These are phyloP conservation scores for Pogonognathellus flavescens DNA, from an alignment of 1,140 invertebrate species.

Conservation along the genomic window DNA sequence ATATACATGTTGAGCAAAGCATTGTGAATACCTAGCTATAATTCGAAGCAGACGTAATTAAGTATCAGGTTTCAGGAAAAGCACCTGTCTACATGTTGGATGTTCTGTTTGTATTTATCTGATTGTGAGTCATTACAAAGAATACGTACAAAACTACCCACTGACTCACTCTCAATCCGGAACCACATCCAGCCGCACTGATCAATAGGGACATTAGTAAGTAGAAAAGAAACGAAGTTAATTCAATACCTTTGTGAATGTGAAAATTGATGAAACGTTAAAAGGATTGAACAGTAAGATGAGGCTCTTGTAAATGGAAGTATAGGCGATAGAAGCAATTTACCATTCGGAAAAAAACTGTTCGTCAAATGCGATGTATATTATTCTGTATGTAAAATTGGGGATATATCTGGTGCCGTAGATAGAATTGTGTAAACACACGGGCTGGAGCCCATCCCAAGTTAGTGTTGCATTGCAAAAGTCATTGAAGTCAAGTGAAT, in stretches of 20 bases:
- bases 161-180: slow-evolving; percentile 10
- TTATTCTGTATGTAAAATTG: not conserved
- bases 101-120: no score
- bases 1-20: no score
- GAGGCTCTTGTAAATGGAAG: no score
- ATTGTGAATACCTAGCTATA: no score
- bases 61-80: not conserved
- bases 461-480: slow-evolving; percentile 7
- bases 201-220: slow-evolving; percentile 28
- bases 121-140: no score
- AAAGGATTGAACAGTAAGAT: no score
- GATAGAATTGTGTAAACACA: not conserved
- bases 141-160: not conserved
- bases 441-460: not conserved
- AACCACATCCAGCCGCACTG: not conserved
- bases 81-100: not conserved
- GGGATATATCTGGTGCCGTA: not conserved
- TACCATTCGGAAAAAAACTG: no score
- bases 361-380: no score
- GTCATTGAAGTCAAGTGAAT: slow-evolving; percentile 9
- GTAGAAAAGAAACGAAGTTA: not conserved
- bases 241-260: no score
- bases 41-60: no score
- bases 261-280: no score
- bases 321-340: no score